phyloP scores from a whole-genome alignment of 2,113 vertebrate genomes.

The Trinectes maculatus region DNA sequence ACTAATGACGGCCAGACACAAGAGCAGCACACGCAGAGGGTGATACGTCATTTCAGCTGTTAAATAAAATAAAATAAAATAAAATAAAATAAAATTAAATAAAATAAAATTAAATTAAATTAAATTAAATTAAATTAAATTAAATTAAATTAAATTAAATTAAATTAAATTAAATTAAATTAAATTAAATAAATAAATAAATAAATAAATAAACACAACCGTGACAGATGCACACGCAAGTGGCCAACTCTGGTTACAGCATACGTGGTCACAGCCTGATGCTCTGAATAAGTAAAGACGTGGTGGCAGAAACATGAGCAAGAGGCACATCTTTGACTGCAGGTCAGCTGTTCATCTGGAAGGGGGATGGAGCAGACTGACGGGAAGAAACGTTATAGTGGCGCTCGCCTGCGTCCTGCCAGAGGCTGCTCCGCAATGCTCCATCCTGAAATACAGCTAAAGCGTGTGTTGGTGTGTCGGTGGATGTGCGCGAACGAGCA shows the following conservation, averaged over 20 bases:
- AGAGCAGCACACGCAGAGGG: too few species aligned
- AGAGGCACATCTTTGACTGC: slow-evolving; percentile 45
- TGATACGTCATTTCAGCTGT: too few species aligned
- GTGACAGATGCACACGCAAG: slow-evolving; percentile 23
- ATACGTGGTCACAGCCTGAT: slow-evolving; percentile 44
- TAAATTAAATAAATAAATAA: too few species aligned
- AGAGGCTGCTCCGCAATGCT: slow-evolving; percentile 4
- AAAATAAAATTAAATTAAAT: too few species aligned
- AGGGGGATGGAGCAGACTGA: background rate
- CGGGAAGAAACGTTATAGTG: slow-evolving; percentile 23
- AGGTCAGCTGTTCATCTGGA: slow-evolving; percentile 6
- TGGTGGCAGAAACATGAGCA: slow-evolving; percentile 64
- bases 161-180: too few species aligned
- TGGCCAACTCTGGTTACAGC: slow-evolving; percentile 71
- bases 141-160: too few species aligned
- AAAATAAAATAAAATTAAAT: too few species aligned
- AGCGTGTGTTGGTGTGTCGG: background rate
- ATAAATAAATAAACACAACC: background rate
- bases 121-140: too few species aligned
- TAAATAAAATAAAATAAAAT: too few species aligned
- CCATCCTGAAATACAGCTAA: slow-evolving; percentile 7
- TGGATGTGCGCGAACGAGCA: slow-evolving; percentile 3
- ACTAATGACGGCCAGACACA: too few species aligned
- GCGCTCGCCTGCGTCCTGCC: slow-evolving; percentile 17
- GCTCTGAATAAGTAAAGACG: slow-evolving; percentile 77